Evolutionary conservation across 2,113 vertebrate genomes (phyloP), one percentile per base, ranked within the genome.

Genomic region (Copsychus sechellarum): DNA sequence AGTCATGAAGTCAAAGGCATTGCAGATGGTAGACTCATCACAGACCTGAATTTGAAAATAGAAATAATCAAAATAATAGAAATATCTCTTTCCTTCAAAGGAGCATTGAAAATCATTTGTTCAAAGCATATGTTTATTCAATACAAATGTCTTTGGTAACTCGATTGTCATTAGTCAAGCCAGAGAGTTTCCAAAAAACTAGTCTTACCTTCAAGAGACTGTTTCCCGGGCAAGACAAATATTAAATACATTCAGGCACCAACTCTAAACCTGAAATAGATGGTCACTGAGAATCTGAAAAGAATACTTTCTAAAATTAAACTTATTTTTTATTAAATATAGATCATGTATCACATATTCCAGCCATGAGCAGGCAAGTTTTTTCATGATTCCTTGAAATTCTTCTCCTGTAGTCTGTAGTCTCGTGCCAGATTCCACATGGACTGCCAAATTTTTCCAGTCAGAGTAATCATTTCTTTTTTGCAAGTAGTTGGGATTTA

Each of bases 341-440:
- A 43, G 25, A 47, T 64, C 70, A 53, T 31, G 2, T 66, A 54
- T 73, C 6, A 8, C 20, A 16, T 43, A 60, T 56, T 36, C 16
- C 34, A 58, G 4, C 28, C 16, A 18, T 29, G 15, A 88, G 51
- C 23, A 57, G 45, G 24, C 6, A 19, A 12, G 8, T 2, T 47
- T 89, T 64, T 40, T 70, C 77, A 13, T 62, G 23, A 23, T 85
- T 81, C 15, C 28, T 84, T 47, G 34, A 54, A 73, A 70, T 73
- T 78, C 38, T 61, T 38, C 15, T 73, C 28, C 9, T 40, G 4
- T 43, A 29, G 11, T 48, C 50, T 61, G 14, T 74, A 24, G 69
- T 73, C 0, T 73, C 17, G 25, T 84, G 38, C 17, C 21, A 45
- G 25, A 31, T 74, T 87, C 42, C 43, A 16, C 0, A 0, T 3